A percentile compares a stretch with the other conserved stretches of the same genome.
These are phyloP conservation scores for Mormyrops boulengeri DNA, from an alignment of 2,797 vertebrate genomes.

Conservation along the genomic window DNA sequence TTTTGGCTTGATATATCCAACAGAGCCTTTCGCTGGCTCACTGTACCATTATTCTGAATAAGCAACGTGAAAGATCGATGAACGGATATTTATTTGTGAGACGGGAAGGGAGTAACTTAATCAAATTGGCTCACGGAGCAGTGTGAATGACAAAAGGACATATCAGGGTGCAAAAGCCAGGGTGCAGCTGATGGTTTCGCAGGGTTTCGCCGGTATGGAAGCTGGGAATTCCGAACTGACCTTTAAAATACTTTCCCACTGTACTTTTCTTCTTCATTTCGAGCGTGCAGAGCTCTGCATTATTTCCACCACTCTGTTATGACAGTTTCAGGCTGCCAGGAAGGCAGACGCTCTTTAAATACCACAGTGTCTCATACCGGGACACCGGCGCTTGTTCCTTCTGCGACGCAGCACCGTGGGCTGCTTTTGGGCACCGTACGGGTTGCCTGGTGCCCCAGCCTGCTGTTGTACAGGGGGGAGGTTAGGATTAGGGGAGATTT, in stretches of 20 bases:
- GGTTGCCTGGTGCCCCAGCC: conserved; percentile 3
- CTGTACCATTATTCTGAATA: neutral
- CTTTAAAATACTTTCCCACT: neutral
- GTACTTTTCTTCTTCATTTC: neutral
- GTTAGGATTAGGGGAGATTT: neutral
- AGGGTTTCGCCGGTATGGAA: neutral
- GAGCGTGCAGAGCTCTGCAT: neutral
- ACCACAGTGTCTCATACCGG: neutral
- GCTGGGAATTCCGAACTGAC: neutral
- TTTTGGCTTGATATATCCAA: neutral
- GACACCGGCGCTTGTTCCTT: neutral
- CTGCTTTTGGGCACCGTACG: neutral
- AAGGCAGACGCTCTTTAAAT: neutral
- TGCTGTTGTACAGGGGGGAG: neutral
- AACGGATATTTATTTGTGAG: neutral
- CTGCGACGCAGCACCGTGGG: neutral
- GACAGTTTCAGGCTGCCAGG: conserved; percentile 10
- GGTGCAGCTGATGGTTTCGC: neutral
- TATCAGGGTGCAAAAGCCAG: neutral
- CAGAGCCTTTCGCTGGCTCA: neutral
- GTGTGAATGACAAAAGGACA: neutral
- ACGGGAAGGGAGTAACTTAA: neutral
- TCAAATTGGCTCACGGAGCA: neutral
- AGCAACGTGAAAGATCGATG: neutral
- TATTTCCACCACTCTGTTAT: conserved; percentile 1